Conservation (phyloP, 2,113 vertebrate species). For the Myiopsitta monachus region DNA sequence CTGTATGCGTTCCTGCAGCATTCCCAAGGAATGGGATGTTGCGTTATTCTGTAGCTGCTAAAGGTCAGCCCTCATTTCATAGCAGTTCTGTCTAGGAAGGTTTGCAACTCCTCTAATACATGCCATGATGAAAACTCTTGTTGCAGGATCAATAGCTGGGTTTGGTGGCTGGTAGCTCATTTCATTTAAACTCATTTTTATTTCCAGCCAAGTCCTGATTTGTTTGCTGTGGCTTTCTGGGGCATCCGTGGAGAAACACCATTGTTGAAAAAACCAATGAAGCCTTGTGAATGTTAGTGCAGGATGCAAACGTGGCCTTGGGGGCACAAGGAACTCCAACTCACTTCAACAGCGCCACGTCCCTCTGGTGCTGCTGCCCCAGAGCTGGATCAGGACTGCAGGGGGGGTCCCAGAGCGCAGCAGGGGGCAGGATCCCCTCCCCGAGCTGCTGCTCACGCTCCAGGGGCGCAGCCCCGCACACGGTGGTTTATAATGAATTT, state of each 20-base stretch:
- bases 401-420: background rate
- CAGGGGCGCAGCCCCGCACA: background rate
- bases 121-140: accelerated
- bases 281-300: background rate
- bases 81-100: background rate
- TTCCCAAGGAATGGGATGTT: accelerated
- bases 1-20: background rate
- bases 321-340: background rate
- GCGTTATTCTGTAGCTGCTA: background rate
- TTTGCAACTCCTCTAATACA: background rate
- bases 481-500: background rate
- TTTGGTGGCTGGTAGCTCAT: background rate
- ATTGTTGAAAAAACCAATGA: background rate
- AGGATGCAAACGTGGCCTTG: background rate
- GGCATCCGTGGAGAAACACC: background rate
- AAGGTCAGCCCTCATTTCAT: background rate
- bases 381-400: background rate
- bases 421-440: background rate
- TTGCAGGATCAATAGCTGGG: background rate
- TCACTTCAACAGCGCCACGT: background rate
- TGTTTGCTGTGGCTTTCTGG: background rate
- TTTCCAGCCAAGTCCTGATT: background rate
- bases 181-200: background rate
- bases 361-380: background rate
- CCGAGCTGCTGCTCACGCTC: background rate